Conservation (phyloP, 2,113 vertebrate species). For the Neogobius melanostomus region DNA sequence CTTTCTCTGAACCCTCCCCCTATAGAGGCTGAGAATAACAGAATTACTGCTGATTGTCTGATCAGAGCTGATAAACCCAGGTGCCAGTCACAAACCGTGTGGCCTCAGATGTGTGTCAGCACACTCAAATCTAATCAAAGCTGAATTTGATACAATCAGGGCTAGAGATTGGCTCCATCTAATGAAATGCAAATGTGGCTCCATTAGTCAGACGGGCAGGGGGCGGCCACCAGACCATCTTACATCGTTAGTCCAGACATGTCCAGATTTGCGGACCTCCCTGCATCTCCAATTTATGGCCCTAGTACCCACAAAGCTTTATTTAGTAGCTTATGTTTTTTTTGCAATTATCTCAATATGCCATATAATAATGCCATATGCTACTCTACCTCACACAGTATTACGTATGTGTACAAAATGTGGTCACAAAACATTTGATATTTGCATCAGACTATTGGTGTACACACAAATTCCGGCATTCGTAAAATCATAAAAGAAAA, state of each 20-base stretch:
- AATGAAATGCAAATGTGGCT: conserved; percentile 72
- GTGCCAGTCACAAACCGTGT: conserved; percentile 66
- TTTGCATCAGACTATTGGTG: no score
- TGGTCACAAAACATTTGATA: no score
- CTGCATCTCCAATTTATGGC: background rate
- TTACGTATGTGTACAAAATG: no score
- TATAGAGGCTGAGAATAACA: conserved; percentile 51
- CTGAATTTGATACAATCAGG: conserved; percentile 69
- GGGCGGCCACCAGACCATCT: conserved; percentile 44
- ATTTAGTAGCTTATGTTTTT: no score
- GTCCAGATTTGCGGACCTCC: background rate
- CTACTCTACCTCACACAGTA: no score
- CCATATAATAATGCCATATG: no score
- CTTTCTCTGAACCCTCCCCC: conserved; percentile 19
- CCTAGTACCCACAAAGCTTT: no score
- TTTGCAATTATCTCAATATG: no score
- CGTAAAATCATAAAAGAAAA: no score
- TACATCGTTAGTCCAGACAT: conserved; percentile 41
- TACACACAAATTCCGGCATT: no score
- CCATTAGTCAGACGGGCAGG: conserved; percentile 50
- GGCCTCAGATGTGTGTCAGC: conserved; percentile 70
- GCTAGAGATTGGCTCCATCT: conserved; percentile 66
- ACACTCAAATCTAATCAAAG: conserved; percentile 70
- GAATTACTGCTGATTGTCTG: conserved; percentile 69
- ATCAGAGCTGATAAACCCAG: conserved; percentile 70